phyloP scores from a whole-genome alignment of 2,113 vertebrate genomes.

The Phoxinus phoxinus region DNA sequence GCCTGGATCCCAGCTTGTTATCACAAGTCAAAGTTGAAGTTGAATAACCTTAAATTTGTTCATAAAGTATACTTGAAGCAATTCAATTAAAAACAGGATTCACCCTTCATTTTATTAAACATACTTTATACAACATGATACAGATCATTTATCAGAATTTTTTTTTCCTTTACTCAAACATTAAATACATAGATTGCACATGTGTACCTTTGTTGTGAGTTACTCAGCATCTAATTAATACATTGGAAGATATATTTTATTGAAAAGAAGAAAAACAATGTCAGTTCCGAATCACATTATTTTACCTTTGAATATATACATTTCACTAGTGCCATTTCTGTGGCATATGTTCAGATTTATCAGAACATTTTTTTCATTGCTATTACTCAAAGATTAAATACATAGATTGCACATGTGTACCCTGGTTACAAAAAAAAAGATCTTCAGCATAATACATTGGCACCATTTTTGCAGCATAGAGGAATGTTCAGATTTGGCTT shows the following conservation, averaged over 20 bases:
- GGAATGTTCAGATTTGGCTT: slow-evolving; percentile 9
- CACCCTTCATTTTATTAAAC: too few species aligned
- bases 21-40: not conserved
- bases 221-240: not conserved
- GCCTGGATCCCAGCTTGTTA: not conserved
- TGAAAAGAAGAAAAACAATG: not conserved
- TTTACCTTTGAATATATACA: not conserved
- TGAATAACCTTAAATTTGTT: not conserved
- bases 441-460: too few species aligned
- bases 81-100: not conserved
- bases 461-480: not conserved
- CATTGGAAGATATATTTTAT: not conserved
- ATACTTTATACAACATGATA: too few species aligned
- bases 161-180: not conserved
- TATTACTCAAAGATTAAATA: too few species aligned
- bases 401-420: too few species aligned
- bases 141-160: too few species aligned
- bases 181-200: not conserved
- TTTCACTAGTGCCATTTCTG: not conserved
- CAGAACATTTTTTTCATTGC: too few species aligned
- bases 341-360: not conserved
- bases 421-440: too few species aligned
- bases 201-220: too few species aligned
- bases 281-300: not conserved
- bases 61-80: not conserved